Percentiles rank a stretch among this genome's conserved stretches.
phyloP scores from a whole-genome alignment of 2,888 invertebrate species.

The Azorinus chamasolen region DNA sequence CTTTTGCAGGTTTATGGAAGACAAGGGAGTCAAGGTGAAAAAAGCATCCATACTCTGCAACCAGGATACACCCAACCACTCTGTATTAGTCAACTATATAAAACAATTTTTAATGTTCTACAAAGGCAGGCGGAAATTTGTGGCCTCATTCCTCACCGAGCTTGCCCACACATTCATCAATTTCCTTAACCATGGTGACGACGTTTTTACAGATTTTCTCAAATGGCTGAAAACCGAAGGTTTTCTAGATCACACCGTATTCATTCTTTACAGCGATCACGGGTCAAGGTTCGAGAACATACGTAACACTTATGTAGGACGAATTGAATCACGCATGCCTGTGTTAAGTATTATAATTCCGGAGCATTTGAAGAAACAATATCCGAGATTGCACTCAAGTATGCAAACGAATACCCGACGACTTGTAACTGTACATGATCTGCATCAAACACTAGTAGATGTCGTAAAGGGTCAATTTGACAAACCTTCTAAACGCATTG shows the following conservation, averaged over 20 bases:
- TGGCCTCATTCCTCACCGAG: slow-evolving; percentile 94
- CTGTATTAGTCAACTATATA: slow-evolving; percentile 89
- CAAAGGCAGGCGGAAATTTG: slow-evolving; percentile 90
- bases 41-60: slow-evolving; percentile 8
- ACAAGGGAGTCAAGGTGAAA: too few species aligned
- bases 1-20: too few species aligned
- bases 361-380: slow-evolving; percentile 90
- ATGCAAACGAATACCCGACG: slow-evolving; percentile 89
- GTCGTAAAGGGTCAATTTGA: slow-evolving; percentile 85
- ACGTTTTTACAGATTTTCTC: slow-evolving; percentile 89
- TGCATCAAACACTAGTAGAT: slow-evolving; percentile 93
- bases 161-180: slow-evolving; percentile 95
- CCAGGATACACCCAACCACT: slow-evolving; percentile 26
- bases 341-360: slow-evolving; percentile 92
- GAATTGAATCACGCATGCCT: slow-evolving; percentile 94
- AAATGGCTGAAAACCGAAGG: slow-evolving; percentile 84
- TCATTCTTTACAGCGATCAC: slow-evolving; percentile 92
- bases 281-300: slow-evolving; percentile 95
- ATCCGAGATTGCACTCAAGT: slow-evolving; percentile 90
- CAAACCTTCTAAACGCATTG: slow-evolving; percentile 23
- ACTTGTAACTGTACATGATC: slow-evolving; percentile 93
- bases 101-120: slow-evolving; percentile 88
- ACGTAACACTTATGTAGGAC: slow-evolving; percentile 91
- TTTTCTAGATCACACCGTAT: slow-evolving; percentile 73
- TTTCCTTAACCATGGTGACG: slow-evolving; percentile 92